A percentile compares a stretch with the other conserved stretches of the same genome.
Conservation (phyloP, 2,797 vertebrate species). For the Lacerta bilineata region DNA sequence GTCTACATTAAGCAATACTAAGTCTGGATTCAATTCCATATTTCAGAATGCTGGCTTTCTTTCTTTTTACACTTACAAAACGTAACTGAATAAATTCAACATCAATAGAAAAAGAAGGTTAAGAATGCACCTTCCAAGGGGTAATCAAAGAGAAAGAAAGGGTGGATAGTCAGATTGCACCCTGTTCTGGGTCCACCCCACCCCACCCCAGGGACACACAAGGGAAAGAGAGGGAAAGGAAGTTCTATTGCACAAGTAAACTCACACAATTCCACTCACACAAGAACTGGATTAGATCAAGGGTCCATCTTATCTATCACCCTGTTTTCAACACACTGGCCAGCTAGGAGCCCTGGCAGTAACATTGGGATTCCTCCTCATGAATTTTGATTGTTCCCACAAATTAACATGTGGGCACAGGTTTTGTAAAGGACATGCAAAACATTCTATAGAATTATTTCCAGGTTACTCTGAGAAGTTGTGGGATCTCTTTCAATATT, state of each 20-base stretch:
- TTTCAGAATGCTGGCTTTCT: too few species aligned
- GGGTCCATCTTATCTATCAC: background rate
- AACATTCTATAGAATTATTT: background rate
- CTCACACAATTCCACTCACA: too few species aligned
- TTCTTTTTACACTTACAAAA: too few species aligned
- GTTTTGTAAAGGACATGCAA: background rate
- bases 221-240: too few species aligned
- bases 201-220: too few species aligned
- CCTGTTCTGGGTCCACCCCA: background rate
- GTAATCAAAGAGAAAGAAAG: background rate
- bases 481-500: background rate
- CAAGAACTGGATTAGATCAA: background rate
- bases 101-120: background rate
- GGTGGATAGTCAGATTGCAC: background rate
- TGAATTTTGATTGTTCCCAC: background rate
- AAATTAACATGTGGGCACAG: background rate
- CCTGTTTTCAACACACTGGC: background rate
- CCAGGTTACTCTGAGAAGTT: background rate
- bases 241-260: too few species aligned
- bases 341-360: background rate
- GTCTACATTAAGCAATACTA: too few species aligned
- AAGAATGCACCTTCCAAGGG: background rate
- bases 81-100: too few species aligned
- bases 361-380: too few species aligned
- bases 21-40: too few species aligned